Base-by-base conservation (phyloP, 2,888 invertebrate species). In the Ariolimax columbianus region DNA sequence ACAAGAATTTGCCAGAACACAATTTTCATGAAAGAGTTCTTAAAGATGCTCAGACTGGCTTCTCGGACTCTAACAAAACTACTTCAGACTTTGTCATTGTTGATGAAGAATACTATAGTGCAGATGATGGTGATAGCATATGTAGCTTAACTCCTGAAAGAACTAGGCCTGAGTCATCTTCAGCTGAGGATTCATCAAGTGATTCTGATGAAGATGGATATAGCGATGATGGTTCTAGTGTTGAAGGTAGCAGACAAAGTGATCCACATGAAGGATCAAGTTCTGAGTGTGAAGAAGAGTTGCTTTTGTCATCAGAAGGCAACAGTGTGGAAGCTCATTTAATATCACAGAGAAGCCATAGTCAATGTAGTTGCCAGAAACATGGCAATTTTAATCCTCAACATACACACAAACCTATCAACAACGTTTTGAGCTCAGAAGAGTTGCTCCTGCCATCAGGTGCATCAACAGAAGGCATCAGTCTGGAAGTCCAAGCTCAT, bases 141-240 rank as follows among this genome's bases (percentile, higher is more conserved):
- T 47, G 47, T 40, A 85, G 80, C 17, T 43, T 85, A n/a, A 85
- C 85, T n/a, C 85, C 85, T 51, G 75, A 59, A 40, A 80, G 84
- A 7, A 79, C 75, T 55, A 80, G 84, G 23, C 80, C 84, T 47
- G 84, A 84, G 75, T 84, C 84, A 14, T 80, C 84, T 23, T 84
- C 84, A 33, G 84, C 75, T 36, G 84, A 84, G 38, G 75, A 84
- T 23, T 73, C 73, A n/a, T 84, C 80, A 9, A 75, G 73, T 59
- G 40, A 26, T 78, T 40, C 38, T 40, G 40, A 70, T 47, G 68
- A 68, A 26, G 43, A 72, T 33, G 43, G 51, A 2, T 1, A 4
- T n/a, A 26, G 23, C 26, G 68, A 19, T 66, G 66, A 66, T 66
- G 33, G 33, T 7, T 30, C 38, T 36, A 68, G 33, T 36, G 40